Evolutionary conservation across 2,113 vertebrate genomes (phyloP), one percentile per base, ranked within the genome.

Genomic region (Carassius gibelio): DNA sequence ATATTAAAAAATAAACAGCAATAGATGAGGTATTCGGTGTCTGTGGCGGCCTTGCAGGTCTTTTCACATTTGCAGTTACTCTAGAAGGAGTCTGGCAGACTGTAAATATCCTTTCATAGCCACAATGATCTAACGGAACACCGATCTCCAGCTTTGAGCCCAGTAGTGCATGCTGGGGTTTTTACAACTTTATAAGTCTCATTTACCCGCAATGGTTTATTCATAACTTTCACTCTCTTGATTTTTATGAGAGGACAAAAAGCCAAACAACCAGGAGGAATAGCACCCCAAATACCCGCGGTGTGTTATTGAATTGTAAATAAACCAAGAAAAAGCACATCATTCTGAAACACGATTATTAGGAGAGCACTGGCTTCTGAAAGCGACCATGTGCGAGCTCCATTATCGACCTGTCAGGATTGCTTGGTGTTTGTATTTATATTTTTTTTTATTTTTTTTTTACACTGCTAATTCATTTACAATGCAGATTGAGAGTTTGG

Each of bases 391-490:
- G 8, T 42, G 42, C 1, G 7, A 75, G 55, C 75, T 75, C 59
- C 21, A 50, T 74, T 52, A 59, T 71, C 69, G 68, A 82, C 61
- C 61, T 62, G 82, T 79, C 72, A 71, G 64, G 75, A 62, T 21
- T 74, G 84, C 42, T 86, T 57, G 23, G 4, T 26, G 52, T 61
- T 45, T 76, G 42, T 38, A 6, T 38, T 30, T 30, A 30, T 30
- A 1, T 42, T 7, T 42, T 1, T 8, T 38, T 38, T 42, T 7
- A 8, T 0, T 42, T 5, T 42, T 21, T 21, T 55, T 55, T 89
- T 86, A 81, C 81, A 90, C 91, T 89, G 91, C 92, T 90, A 92
- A 92, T 94, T 92, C 91, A 93, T 94, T 93, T 93, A 91, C 88
- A 88, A 91, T 36, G 85, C 91, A 92, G 93, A 94, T 93, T 90